A percentile compares a stretch with the other conserved stretches of the same genome.
These are phyloP conservation scores for Toxonevra muliebris DNA, from an alignment of 2,888 invertebrate genomes.

Conservation along the genomic window DNA sequence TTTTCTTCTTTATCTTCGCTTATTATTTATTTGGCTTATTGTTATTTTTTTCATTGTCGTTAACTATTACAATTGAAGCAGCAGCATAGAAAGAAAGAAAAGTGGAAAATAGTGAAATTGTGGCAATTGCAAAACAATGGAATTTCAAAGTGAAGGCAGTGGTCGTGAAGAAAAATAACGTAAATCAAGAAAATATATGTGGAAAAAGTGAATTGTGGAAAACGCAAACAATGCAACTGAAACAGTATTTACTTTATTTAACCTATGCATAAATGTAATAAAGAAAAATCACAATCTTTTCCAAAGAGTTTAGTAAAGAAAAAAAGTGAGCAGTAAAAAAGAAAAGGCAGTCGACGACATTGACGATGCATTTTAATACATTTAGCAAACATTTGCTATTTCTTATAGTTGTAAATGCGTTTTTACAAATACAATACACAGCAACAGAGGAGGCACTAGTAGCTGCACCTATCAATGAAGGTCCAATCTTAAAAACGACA, in stretches of 20 bases:
- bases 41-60: conserved; percentile 6
- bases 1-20: conserved; percentile 6
- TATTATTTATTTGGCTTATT: conserved; percentile 4
- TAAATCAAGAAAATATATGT: neutral
- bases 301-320: neutral
- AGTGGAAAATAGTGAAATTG: conserved; percentile 38
- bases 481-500: conserved; percentile 21
- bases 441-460: neutral
- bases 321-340: neutral
- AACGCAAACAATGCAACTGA: conserved; percentile 16
- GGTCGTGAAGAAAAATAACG: conserved; percentile 27
- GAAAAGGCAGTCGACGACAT: conserved; percentile 13
- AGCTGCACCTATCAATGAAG: conserved; percentile 12
- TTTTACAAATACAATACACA: conserved; percentile 10
- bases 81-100: conserved; percentile 11
- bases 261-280: neutral
- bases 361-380: neutral
- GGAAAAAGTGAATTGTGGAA: conserved; percentile 3
- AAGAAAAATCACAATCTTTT: conserved; percentile 6
- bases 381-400: conserved; percentile 3
- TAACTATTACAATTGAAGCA: conserved; percentile 7
- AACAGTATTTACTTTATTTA: conserved; percentile 21
- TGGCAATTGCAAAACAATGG: conserved; percentile 42
- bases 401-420: conserved; percentile 15
- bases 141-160: conserved; percentile 32